Evolutionary conservation across 2,888 invertebrate genomes (phyloP), one percentile per base, ranked within the genome.

Genomic region (Yponomeuta malinellus): DNA sequence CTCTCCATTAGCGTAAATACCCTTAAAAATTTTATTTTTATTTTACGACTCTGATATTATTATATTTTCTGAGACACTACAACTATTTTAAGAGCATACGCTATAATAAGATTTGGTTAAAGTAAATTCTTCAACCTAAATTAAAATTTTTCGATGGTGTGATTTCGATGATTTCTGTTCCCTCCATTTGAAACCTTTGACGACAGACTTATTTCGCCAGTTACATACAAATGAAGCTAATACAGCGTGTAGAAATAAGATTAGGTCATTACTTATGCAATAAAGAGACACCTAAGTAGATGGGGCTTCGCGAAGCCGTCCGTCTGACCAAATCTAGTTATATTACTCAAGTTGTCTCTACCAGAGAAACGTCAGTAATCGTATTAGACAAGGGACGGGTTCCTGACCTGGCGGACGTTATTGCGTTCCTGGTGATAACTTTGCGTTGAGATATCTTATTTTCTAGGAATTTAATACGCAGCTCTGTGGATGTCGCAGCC

Each of bases 251-350:
- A 29, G 29, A 64, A 31, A 31, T 64, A 10, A 8, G 65, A 65
- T 65, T 65, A 65, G 10, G 65, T 31, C 23, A 65, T 65, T 65
- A 31, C 65, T 29, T 65, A 65, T 65, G 10, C 33, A 65, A 65
- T 65, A 31, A 37, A 64, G 29, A 10, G 52, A 12, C 52, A 59
- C 52, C 10, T 31, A 33, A 29, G 9, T 65, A 65, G 65, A 29
- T 65, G 31, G 10, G 65, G 65, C 65, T 65, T 65, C 65, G 65
- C 9, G 31, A 12, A 65, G 65, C 33, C 65, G 5, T 15, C 52
- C 15, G 52, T 59, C 52, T 59, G 15, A 59, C 1, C 15, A 59
- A 59, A 15, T 15, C 52, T 59, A 59, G 52, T 2, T 59, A 0
- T 59, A 64, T 64, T 65, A 59, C 52, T 59, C 12, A 31, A 65